phyloP scores from a whole-genome alignment of 2,888 invertebrate species.

The Nomada fabriciana region DNA sequence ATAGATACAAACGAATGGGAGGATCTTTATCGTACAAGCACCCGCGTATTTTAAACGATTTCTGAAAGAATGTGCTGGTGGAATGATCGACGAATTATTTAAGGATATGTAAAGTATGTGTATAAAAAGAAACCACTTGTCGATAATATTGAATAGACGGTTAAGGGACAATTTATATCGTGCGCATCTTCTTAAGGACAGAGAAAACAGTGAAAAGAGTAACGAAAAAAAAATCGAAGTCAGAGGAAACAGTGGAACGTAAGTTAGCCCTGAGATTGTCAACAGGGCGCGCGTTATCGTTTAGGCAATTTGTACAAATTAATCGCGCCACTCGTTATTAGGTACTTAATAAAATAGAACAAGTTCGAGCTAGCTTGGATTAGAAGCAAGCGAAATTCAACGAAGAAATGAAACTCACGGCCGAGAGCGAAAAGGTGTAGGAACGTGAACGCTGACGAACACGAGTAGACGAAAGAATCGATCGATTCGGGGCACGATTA shows the following conservation, averaged over 20 bases:
- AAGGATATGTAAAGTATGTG: slow-evolving; percentile 37
- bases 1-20: not conserved
- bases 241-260: not conserved
- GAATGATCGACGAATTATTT: not conserved
- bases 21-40: not conserved
- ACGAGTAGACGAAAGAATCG: not conserved
- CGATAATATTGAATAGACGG: slow-evolving; percentile 38
- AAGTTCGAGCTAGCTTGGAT: slow-evolving; percentile 11
- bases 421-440: not conserved
- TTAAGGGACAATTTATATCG: slow-evolving; percentile 6
- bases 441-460: not conserved
- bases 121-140: slow-evolving; percentile 35
- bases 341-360: slow-evolving; percentile 47
- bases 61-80: not conserved
- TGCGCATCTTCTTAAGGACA: not conserved
- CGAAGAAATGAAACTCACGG: not conserved
- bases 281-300: slow-evolving; percentile 15
- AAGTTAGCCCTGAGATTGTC: slow-evolving; percentile 15
- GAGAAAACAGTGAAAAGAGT: not conserved
- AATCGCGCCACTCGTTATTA: slow-evolving; percentile 36
- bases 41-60: slow-evolving; percentile 2
- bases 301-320: slow-evolving; percentile 56
- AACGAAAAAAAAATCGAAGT: not conserved
- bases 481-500: not conserved
- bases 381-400: not conserved